Evolutionary conservation across 2,113 vertebrate genomes (phyloP).

Genomic region (Scopus umbretta): DNA sequence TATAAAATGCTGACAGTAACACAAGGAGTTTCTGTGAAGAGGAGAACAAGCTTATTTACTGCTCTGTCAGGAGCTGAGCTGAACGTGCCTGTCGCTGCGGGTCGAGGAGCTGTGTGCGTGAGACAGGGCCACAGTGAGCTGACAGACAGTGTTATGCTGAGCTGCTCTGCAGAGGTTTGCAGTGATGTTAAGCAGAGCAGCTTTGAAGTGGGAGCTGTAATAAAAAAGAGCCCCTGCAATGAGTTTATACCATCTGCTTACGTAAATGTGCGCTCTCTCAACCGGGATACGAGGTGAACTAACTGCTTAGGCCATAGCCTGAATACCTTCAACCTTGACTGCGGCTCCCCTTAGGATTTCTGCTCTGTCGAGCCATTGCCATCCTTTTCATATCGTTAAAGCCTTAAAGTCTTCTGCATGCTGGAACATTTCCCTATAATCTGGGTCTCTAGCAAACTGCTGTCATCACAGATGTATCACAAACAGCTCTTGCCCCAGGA

Average conservation of each 20-base stretch:
- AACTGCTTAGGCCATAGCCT: neutral
- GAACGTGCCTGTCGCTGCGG: fast-evolving
- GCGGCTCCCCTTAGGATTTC: neutral
- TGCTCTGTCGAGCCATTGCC: neutral
- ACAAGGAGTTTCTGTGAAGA: neutral
- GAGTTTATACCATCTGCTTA: neutral
- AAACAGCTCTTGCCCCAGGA: constrained; percentile 63
- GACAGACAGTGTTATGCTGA: neutral
- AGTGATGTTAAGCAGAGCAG: neutral
- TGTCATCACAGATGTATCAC: constrained; percentile 62
- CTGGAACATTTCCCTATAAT: constrained; percentile 58
- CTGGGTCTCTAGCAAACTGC: constrained; percentile 37
- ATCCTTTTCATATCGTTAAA: constrained; percentile 1
- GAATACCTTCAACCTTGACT: neutral
- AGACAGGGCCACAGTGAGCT: neutral
- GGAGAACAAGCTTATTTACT: neutral
- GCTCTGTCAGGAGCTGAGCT: neutral
- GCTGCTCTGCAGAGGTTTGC: neutral
- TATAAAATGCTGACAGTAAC: neutral
- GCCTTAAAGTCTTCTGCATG: constrained; percentile 51
- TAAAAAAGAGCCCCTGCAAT: neutral
- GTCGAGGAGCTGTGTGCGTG: neutral
- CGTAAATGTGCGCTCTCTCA: neutral
- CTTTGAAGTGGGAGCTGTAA: neutral
- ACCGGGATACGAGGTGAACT: neutral